A percentile compares a stretch with the other conserved stretches of the same genome.
phyloP scores from a whole-genome alignment of 2,113 vertebrate species.

The Tauraco erythrolophus region DNA sequence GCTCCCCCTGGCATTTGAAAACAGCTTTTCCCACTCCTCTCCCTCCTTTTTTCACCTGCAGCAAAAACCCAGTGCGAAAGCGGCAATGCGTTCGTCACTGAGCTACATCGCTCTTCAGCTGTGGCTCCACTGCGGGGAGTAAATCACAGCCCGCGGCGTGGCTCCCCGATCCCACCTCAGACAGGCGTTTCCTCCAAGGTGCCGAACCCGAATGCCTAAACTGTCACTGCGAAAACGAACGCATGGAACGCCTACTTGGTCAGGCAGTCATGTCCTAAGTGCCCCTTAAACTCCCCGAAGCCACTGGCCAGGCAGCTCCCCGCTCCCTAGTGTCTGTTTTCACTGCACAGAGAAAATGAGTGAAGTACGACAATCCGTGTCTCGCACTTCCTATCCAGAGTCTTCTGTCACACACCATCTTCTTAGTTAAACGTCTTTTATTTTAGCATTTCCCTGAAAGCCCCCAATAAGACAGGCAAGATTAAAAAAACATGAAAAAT shows the following conservation, averaged over 20 bases:
- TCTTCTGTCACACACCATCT: accelerated
- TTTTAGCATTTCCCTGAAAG: not conserved
- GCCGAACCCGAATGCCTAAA: not conserved
- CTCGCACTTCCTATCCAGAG: not conserved
- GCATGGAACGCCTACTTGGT: too few relatives aligned
- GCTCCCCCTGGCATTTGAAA: not conserved
- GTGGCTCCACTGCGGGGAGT: accelerated
- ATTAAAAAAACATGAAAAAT: not conserved
- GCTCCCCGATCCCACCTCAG: not conserved
- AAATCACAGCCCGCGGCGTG: not conserved
- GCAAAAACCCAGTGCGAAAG: not conserved
- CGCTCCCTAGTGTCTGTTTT: not conserved
- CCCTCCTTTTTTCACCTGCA: not conserved
- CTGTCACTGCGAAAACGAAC: not conserved
- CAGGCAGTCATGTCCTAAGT: not conserved
- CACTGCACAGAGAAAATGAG: not conserved
- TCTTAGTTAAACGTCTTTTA: not conserved
- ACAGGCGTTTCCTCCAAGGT: not conserved
- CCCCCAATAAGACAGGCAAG: not conserved
- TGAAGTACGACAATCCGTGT: accelerated
- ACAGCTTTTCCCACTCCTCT: not conserved
- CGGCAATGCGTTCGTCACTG: accelerated
- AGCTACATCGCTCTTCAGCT: not conserved
- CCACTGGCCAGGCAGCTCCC: not conserved
- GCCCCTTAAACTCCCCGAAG: not conserved